Base-by-base conservation (phyloP, 2,888 invertebrate genomes). In the Melieria crassipennis region DNA sequence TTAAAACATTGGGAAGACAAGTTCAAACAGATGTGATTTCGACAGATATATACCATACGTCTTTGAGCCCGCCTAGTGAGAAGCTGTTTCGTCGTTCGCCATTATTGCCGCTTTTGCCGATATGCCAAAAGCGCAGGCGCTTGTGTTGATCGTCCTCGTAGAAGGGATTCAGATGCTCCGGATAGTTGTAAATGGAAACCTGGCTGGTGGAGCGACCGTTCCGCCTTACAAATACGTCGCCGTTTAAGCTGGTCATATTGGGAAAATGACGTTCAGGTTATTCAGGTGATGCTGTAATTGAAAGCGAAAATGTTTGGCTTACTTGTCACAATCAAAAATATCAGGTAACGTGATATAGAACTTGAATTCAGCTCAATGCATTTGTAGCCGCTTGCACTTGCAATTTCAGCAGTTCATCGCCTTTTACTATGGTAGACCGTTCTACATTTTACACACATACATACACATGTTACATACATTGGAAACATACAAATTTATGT, bases 121-220 rank as follows among this genome's bases (percentile, higher is more conserved):
- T 86, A 30, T 89, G 89, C 90, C 90, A 91, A 83, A 91, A 91
- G 68, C 90, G 85, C 75, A 91, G 88, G 79, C 89, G 89, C 80
- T 89, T 90, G 81, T 91, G 90, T 82, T 90, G 89, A 76, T 90
- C 90, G 68, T 91, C 91, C 78, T 92, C 92, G 76, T 90, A 90
- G 84, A 93, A 93, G 42, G 93, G 93, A 86, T 93, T 93, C 75
- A 93, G 88, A 84, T 93, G 92, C 81, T 93, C 92, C 61, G 93
- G 93, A 85, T 93, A 93, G 84, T 93, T 90, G 83, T 91, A 89
- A 79, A 91, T 89, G 64, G 91, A 91, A 69, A 85, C 79, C 79
- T 84, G 83, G 79, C 85, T 86, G 67, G 83, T 81, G 56, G 83
- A 81, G 58, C 85, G 80, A 60, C 83, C 82, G 73, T 83, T 82